These are phyloP conservation scores for Crypturellus tataupa DNA, from an alignment of 2,797 vertebrate genomes.

Conservation along the genomic window DNA sequence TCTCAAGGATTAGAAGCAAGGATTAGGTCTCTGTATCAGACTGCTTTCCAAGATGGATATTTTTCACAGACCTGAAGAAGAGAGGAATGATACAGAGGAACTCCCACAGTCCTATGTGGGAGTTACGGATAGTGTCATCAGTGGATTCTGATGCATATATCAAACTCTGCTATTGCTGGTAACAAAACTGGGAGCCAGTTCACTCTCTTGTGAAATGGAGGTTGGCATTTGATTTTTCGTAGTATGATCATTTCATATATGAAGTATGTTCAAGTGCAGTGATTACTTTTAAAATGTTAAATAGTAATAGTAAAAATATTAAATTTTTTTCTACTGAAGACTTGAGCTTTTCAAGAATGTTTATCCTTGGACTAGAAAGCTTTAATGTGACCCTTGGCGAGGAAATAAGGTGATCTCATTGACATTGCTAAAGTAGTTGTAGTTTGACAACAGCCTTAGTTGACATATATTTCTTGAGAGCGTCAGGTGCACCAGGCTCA, in stretches of 20 bases:
- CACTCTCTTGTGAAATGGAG: neutral
- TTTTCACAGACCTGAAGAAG: neutral
- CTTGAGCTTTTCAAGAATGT: neutral
- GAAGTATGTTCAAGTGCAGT: neutral
- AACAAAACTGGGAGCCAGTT: neutral
- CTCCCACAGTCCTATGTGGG: neutral
- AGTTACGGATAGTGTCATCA: neutral
- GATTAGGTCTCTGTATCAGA: neutral
- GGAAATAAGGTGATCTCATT: neutral
- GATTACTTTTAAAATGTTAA: neutral
- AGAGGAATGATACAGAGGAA: neutral
- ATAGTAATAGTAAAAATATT: too few relatives aligned
- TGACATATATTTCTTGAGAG: neutral
- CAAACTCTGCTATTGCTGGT: neutral
- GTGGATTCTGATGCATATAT: neutral
- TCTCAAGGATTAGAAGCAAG: neutral
- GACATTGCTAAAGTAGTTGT: accelerated
- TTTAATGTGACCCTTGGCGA: accelerated
- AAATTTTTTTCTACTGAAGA: accelerated
- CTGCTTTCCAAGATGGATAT: neutral
- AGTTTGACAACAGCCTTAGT: too few relatives aligned
- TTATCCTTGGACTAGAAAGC: neutral
- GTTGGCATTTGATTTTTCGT: neutral
- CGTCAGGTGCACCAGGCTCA: neutral
- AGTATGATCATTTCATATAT: neutral